Base-by-base conservation (phyloP, 2,113 vertebrate species). In the Leptobrachium leishanense region DNA sequence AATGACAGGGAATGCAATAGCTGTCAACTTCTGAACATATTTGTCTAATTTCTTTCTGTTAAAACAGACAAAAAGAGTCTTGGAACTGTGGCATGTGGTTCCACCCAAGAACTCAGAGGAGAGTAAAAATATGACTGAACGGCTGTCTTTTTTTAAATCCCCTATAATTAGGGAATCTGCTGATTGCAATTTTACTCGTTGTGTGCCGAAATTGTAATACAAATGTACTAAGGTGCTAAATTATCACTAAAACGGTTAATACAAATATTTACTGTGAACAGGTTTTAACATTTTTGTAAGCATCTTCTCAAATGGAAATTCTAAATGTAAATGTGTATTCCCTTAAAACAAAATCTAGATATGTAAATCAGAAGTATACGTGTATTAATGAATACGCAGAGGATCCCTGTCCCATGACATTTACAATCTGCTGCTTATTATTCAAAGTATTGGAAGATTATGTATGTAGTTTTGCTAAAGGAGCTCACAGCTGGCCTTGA, bases 121-220 rank as follows among this genome's bases (percentile, higher is more conserved):
- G 59, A 73, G 63, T 63, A 65, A 50, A 79, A 72, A 79, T 53
- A 72, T 74, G 71, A 81, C 65, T 81, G 65, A 81, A 68, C 65
- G n/a, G 64, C 71, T 80, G 71, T 80, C 77, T 65, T 74, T 65
- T 74, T n/a, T 68, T 74, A 74, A 74, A 74, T 74, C 65, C 78
- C 64, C 71, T 62, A 68, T 81, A 81, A 81, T 81, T 81, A 81
- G 66, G 46, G 53, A 66, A 62, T 74, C 69, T 41, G 31, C 31
- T 20, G 31, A 57, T 46, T 68, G 65, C 64, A 68, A 85, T 88
- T 86, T 83, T 87, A 82, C 87, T 82, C 87, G 83, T 87, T 83
- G 10, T 1, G 2, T 59, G 55, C 55, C 13, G 55, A 59, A 59
- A 59, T 4, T 8, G 8, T 8, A 50, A 50, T 8, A 12, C 11